Evolutionary conservation across 2,797 vertebrate genomes (phyloP), one percentile per base, ranked within the genome.

Genomic region (Enteromius fasciolatus): DNA sequence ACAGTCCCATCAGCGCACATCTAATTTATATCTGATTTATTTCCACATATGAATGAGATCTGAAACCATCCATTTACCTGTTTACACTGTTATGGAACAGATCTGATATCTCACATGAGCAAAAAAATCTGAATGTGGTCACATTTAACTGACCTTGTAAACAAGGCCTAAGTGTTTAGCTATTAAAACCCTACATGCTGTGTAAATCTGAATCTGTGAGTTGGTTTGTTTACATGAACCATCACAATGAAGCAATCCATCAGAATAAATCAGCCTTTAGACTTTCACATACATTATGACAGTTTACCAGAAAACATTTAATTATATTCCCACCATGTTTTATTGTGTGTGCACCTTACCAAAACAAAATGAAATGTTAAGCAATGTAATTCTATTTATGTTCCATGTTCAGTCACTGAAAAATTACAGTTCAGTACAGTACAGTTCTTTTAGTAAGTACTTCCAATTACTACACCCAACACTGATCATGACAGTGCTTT

Each of bases 401-500:
- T 28, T 61, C 25, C 15, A 3, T 63, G 31, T 28, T 63, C 25
- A 17, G 25, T 14, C 14, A 63, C 25, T 63, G 59, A 63, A 31
- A 63, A 63, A 63, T 63, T n/a, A n/a, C n/a, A n/a, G n/a, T n/a
- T n/a, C n/a, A n/a, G n/a, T n/a, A n/a, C n/a, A n/a, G 28, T 8
- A 31, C 61, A 31, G 15, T 31, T 31, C 3, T 63, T 31, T 63
- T 31, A 31, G 61, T 63, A 31, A 3, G 4, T 39, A 39, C 33
- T 39, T n/a, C 4, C 10, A 17, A n/a, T 61, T 59, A 10, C 25
- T 44, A 46, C 8, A 18, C 74, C 54, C 9, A 28, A 63, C 18
- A 33, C 46, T 52, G n/a, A 79, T 33, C 15, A 72, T 66, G 61
- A 25, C n/a, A 15, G 23, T 25, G 31, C 66, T 59, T 57, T 70